Evolutionary conservation across 2,888 invertebrate species (phyloP), one percentile per base, ranked within the genome.

Genomic region (Limulus polyphemus): DNA sequence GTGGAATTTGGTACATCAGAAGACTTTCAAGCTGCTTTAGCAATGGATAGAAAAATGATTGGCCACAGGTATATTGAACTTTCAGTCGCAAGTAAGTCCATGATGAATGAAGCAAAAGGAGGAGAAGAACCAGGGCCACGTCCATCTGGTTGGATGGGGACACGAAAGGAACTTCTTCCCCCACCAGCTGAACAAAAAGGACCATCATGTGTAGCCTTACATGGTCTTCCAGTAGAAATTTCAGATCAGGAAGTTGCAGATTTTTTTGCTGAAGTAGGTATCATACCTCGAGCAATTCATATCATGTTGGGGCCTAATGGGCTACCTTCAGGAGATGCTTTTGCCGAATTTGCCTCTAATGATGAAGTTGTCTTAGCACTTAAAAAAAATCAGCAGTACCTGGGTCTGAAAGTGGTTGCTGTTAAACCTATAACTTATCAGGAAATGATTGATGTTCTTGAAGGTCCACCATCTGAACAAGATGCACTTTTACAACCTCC

Each of bases 321-420:
- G 0, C 81, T 84, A 72, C 87, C 87, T 0, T 83, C 85, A 0
- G 92, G 93, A 0, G 87, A 90, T 73, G 90, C 90, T 57, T 90
- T 88, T 75, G 88, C 92, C 71, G 92, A 94, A 74, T 93, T 95
- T 74, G 79, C 81, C 14, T 82, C 81, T 46, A 71, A 78, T 1
- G 83, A 83, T 55, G 89, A 91, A 72, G 88, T 89, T 3, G 79
- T 83, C 17, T 78, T 81, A 65, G 88, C 88, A 0, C 76, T 83
- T 0, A 78, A 81, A 11, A 88, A 87, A 73, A 83, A 89, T 67
- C 74, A 75, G 10, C 71, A 72, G 47, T 67, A 71, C 56, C 72
- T 79, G 63, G 77, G 75, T 4, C 71, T 71, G 11, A 69, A 73
- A 48, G 70, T 70, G 58, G 69, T 78, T 32, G 67, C 62, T 48